These are phyloP conservation scores for Perizoma affinitatum DNA, from an alignment of 2,888 invertebrate genomes.

Conservation along the genomic window DNA sequence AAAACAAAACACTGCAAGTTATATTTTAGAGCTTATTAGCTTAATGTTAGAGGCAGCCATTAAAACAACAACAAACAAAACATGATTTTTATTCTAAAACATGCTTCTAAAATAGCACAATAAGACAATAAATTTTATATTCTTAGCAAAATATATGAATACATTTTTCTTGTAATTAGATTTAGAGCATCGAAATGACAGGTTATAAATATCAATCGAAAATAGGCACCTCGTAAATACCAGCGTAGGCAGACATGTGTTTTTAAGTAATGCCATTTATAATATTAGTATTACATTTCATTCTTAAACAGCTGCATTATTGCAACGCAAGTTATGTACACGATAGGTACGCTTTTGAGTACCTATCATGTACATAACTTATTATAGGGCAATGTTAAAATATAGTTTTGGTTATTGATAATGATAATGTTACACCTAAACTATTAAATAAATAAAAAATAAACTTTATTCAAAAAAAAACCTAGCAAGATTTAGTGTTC, in stretches of 20 bases:
- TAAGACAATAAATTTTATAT: constrained; percentile 60
- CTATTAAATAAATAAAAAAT: constrained; percentile 21
- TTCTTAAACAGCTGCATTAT: constrained; percentile 8
- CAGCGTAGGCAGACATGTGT: too few species aligned
- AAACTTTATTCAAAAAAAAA: constrained; percentile 11
- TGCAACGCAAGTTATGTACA: too few species aligned
- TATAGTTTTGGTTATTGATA: constrained; percentile 16
- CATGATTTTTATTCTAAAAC: constrained; percentile 77
- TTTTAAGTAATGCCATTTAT: too few species aligned
- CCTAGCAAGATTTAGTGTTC: constrained; percentile 16
- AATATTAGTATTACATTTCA: not conserved
- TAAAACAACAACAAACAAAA: constrained; percentile 83
- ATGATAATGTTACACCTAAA: not conserved
- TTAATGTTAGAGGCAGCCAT: constrained; percentile 69
- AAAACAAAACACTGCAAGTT: constrained; percentile 19
- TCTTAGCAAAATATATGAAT: constrained; percentile 53
- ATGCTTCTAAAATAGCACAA: constrained; percentile 68
- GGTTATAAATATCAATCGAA: constrained; percentile 28
- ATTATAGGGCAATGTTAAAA: too few species aligned
- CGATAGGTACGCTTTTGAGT: too few species aligned
- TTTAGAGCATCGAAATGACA: constrained; percentile 50
- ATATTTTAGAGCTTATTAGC: constrained; percentile 42
- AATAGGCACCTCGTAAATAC: not conserved
- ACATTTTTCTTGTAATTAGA: constrained; percentile 56
- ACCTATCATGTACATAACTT: too few species aligned